These are phyloP conservation scores for Nomada flava DNA, from an alignment of 2,888 invertebrate species.

Conservation along the genomic window DNA sequence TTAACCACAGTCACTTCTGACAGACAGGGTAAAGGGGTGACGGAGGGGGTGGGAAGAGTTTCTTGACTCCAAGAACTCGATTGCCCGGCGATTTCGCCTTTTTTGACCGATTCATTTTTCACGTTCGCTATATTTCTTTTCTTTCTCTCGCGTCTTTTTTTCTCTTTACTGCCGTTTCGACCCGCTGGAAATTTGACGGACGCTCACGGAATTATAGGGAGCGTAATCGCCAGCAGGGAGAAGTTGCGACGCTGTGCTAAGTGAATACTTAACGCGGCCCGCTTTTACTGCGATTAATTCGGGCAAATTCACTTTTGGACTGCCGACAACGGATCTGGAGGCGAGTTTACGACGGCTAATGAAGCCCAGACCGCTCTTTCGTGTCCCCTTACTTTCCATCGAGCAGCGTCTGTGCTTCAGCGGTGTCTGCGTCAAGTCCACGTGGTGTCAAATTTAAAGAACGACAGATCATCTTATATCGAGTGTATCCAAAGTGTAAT, in stretches of 20 bases:
- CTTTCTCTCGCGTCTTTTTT: neutral
- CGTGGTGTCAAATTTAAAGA: too few relatives aligned
- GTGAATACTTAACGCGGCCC: conserved; percentile 39
- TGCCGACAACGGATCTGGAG: neutral
- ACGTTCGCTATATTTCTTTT: neutral
- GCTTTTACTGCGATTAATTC: conserved; percentile 47
- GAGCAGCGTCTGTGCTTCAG: too few relatives aligned
- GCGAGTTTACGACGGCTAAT: conserved; percentile 22
- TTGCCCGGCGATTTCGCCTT: neutral
- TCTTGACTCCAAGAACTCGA: conserved; percentile 15
- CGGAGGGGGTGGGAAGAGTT: conserved; percentile 7
- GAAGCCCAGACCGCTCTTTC: neutral
- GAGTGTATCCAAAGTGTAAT: too few relatives aligned
- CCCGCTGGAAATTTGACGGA: conserved; percentile 20
- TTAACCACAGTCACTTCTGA: conserved; percentile 45
- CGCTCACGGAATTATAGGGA: conserved; percentile 32
- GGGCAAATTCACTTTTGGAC: conserved; percentile 38
- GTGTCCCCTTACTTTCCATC: neutral
- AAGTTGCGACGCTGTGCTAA: conserved; percentile 30
- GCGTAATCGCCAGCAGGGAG: conserved; percentile 25
- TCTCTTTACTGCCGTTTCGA: neutral
- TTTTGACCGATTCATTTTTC: neutral
- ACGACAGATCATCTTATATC: too few relatives aligned
- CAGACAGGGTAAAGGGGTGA: neutral
- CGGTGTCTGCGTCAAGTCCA: too few relatives aligned